Conservation (phyloP, 2,797 vertebrate species). For the Rhabdophis nuchalis region DNA sequence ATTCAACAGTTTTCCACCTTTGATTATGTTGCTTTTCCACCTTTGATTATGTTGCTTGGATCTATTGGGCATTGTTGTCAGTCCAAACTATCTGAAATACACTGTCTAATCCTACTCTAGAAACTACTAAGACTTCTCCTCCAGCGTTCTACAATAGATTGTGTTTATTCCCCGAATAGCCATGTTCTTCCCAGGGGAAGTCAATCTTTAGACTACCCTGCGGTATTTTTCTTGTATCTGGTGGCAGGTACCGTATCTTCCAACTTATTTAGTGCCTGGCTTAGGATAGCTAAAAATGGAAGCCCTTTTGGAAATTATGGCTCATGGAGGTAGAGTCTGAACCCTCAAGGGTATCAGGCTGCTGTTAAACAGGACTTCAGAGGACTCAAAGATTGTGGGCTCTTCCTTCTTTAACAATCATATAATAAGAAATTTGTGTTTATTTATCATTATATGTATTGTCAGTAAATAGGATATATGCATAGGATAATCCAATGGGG, state of each 20-base stretch:
- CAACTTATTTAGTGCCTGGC: not conserved
- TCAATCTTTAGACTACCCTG: not conserved
- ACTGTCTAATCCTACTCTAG: not conserved
- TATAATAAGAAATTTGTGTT: not conserved
- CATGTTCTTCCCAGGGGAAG: not conserved
- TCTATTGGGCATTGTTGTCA: not conserved
- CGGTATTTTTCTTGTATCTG: not conserved
- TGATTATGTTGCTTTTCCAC: not conserved
- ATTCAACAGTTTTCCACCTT: not conserved
- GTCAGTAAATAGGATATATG: conserved; percentile 6
- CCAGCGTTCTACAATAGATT: not conserved
- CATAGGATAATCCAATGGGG: conserved; percentile 23
- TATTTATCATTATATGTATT: not conserved
- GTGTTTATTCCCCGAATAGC: not conserved
- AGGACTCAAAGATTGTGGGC: not conserved
- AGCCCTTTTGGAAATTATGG: not conserved
- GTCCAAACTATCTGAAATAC: not conserved
- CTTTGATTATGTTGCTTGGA: not conserved
- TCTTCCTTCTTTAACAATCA: not conserved
- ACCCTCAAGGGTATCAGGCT: not conserved
- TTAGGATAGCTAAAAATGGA: not conserved
- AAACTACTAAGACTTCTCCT: not conserved
- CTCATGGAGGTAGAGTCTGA: not conserved
- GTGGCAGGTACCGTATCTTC: not conserved
- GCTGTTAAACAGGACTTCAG: not conserved